Evolutionary conservation across 2,888 invertebrate species (phyloP).

Genomic region (Thereva nobilitata): DNA sequence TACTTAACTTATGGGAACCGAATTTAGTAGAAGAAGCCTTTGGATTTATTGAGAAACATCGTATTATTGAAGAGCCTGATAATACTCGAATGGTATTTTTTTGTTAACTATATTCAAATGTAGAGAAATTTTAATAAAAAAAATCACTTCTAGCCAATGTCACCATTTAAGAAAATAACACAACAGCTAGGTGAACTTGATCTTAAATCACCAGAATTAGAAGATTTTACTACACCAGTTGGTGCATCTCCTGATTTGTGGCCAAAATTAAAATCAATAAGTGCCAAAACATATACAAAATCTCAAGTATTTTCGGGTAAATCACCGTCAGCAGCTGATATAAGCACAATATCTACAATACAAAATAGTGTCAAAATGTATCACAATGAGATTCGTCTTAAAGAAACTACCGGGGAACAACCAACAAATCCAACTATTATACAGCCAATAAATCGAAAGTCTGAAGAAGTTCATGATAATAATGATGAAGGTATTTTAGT

Average conservation of each 20-base stretch:
- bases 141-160: conserved; percentile 61
- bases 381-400: conserved; percentile 50
- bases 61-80: conserved; percentile 59
- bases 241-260: conserved; percentile 70
- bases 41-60: conserved; percentile 77
- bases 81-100: conserved; percentile 52
- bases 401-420: conserved; percentile 42
- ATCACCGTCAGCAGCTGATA: conserved; percentile 52
- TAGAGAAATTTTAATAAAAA: background rate
- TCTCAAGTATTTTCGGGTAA: conserved; percentile 39
- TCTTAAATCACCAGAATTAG: conserved; percentile 71
- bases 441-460: background rate
- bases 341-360: conserved; percentile 54
- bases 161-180: conserved; percentile 76
- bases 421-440: conserved; percentile 4
- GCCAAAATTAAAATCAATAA: conserved; percentile 57
- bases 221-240: conserved; percentile 71
- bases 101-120: background rate
- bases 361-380: conserved; percentile 54
- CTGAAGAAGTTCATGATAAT: conserved; percentile 4
- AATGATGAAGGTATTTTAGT: conserved; percentile 38
- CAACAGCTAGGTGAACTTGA: conserved; percentile 76
- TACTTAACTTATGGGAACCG: conserved; percentile 84
- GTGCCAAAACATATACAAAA: conserved; percentile 45
- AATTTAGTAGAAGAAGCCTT: conserved; percentile 84